Percentiles rank a stretch among this genome's conserved stretches.
Evolutionary conservation across 2,797 vertebrate species (phyloP).

Genomic region (Poecile montanus): DNA sequence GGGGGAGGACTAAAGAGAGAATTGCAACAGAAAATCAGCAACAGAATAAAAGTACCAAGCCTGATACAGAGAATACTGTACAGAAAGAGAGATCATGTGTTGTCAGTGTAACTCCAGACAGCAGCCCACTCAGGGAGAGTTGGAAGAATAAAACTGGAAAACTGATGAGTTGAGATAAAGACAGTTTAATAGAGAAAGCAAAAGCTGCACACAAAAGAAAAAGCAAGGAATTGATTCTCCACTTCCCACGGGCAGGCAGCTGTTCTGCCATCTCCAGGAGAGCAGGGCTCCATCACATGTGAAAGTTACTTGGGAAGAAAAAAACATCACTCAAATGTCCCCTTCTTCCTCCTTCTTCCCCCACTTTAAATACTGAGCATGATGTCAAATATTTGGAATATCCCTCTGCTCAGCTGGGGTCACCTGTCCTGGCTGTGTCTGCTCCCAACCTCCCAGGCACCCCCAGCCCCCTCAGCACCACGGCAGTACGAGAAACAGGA

Average conservation of each 20-base stretch:
- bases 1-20: not conserved
- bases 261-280: not conserved
- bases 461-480: fast-evolving
- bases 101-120: not conserved
- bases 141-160: not conserved
- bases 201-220: not conserved
- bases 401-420: not conserved
- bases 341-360: not conserved
- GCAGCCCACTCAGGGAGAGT: not conserved
- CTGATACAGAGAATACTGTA: not conserved
- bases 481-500: not conserved
- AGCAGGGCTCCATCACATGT: not conserved
- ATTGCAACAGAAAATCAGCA: not conserved
- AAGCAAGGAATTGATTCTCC: not conserved
- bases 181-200: not conserved
- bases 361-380: not conserved
- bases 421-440: not conserved
- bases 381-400: not conserved
- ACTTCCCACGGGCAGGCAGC: fast-evolving
- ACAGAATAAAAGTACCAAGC: not conserved
- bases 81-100: not conserved
- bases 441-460: fast-evolving
- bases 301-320: not conserved
- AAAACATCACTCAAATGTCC: not conserved
- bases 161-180: not conserved